phyloP scores from a whole-genome alignment of 2,888 invertebrate genomes.

The Lasioglossum pauxillum region DNA sequence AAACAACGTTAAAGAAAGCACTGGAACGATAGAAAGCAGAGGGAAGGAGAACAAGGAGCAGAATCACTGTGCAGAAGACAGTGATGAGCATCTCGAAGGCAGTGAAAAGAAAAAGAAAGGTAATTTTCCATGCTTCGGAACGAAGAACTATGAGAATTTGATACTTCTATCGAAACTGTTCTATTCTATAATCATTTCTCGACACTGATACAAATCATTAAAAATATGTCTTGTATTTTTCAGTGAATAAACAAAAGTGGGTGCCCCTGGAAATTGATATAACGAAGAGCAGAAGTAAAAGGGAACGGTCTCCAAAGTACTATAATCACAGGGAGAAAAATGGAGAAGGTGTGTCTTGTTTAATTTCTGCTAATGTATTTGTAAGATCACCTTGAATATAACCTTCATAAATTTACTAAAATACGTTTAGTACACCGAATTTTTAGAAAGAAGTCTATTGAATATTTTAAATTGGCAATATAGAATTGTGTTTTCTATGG shows the following conservation, averaged over 20 bases:
- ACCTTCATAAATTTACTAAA: too few species aligned
- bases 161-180: not conserved
- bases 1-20: conserved; percentile 74
- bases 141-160: not conserved
- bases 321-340: conserved; percentile 81
- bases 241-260: conserved; percentile 92
- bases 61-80: conserved; percentile 82
- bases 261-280: conserved; percentile 95
- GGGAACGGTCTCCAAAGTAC: conserved; percentile 86
- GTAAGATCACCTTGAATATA: not conserved
- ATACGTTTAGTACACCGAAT: too few species aligned
- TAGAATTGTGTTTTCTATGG: not conserved
- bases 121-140: conserved; percentile 47
- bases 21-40: conserved; percentile 73
- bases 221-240: conserved; percentile 50
- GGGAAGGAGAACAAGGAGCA: conserved; percentile 83
- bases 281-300: conserved; percentile 88
- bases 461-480: too few species aligned
- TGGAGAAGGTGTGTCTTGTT: conserved; percentile 67
- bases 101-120: conserved; percentile 85
- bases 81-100: conserved; percentile 83
- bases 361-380: not conserved
- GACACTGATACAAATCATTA: not conserved
- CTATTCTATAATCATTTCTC: not conserved
- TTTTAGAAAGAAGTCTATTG: too few species aligned